Percentiles rank a stretch among this genome's conserved stretches.
Conservation (phyloP, 2,113 vertebrate genomes). For the Willisornis vidua region DNA sequence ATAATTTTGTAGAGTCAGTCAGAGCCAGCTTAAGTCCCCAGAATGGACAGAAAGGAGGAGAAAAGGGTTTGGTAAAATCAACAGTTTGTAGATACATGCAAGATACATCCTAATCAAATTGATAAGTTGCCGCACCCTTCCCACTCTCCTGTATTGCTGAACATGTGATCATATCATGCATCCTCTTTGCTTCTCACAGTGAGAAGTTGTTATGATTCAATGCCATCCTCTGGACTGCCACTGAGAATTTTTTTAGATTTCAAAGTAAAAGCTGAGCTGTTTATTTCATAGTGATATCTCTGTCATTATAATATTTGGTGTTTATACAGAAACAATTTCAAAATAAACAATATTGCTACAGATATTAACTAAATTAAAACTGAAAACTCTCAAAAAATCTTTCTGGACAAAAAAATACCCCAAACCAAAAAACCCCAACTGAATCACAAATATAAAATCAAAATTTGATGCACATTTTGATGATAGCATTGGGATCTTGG, state of each 20-base stretch:
- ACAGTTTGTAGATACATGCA: not conserved
- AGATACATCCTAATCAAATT: not conserved
- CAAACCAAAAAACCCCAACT: not conserved
- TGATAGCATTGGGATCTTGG: not conserved
- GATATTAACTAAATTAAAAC: not conserved
- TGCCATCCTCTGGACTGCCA: not conserved
- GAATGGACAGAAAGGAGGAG: not conserved
- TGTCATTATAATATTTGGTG: not conserved
- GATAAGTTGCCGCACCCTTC: not conserved
- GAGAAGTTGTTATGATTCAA: not conserved
- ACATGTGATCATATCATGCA: not conserved
- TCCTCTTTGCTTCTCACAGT: not conserved
- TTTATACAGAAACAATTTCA: not conserved
- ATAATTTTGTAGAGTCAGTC: not conserved
- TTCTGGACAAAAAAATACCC: not conserved
- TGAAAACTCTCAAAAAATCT: not conserved
- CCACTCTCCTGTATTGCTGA: rapidly evolving
- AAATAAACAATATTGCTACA: not conserved
- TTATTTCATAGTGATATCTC: not conserved
- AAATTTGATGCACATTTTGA: not conserved
- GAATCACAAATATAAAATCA: not conserved
- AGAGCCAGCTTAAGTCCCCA: not conserved
- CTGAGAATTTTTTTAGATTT: not conserved
- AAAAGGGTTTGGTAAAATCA: not conserved
- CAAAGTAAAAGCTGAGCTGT: not conserved